Conservation (phyloP, 2,888 invertebrate genomes). For the Smittia sp. region DNA sequence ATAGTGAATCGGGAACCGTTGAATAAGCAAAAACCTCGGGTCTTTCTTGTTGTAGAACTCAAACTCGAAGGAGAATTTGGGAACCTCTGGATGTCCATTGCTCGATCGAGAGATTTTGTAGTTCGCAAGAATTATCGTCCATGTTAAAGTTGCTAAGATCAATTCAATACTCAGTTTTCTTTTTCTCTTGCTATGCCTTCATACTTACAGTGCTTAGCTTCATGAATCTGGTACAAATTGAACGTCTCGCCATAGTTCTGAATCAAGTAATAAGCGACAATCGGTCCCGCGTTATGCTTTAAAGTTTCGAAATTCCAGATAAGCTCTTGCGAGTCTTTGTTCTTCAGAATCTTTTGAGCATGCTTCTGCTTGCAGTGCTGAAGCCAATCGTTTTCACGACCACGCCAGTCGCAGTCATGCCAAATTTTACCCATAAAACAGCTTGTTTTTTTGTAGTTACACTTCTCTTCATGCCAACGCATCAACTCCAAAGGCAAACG, state of each 20-base stretch:
- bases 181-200: no score
- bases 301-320: slow-evolving; percentile 45
- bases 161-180: not conserved
- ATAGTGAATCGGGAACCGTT: slow-evolving; percentile 52
- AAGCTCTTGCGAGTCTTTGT: slow-evolving; percentile 44
- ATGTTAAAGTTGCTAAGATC: slow-evolving; percentile 44
- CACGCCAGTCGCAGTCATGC: slow-evolving; percentile 60
- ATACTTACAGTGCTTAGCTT: slow-evolving; percentile 43
- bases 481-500: slow-evolving; percentile 57
- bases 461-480: slow-evolving; percentile 56
- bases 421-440: slow-evolving; percentile 54
- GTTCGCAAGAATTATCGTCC: slow-evolving; percentile 51
- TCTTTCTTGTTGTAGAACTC: slow-evolving; percentile 50
- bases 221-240: slow-evolving; percentile 52
- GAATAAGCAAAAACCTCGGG: slow-evolving; percentile 49
- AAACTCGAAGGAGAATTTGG: slow-evolving; percentile 51
- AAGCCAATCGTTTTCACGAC: slow-evolving; percentile 62
- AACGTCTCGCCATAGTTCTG: slow-evolving; percentile 51
- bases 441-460: slow-evolving; percentile 51
- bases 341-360: slow-evolving; percentile 54
- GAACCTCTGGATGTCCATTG: slow-evolving; percentile 19
- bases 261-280: slow-evolving; percentile 52
- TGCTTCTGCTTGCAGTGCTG: slow-evolving; percentile 60
- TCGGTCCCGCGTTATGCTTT: slow-evolving; percentile 45
- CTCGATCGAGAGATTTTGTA: slow-evolving; percentile 45